These are phyloP conservation scores for Lithophane socia DNA, from an alignment of 2,888 invertebrate species.

Conservation along the genomic window DNA sequence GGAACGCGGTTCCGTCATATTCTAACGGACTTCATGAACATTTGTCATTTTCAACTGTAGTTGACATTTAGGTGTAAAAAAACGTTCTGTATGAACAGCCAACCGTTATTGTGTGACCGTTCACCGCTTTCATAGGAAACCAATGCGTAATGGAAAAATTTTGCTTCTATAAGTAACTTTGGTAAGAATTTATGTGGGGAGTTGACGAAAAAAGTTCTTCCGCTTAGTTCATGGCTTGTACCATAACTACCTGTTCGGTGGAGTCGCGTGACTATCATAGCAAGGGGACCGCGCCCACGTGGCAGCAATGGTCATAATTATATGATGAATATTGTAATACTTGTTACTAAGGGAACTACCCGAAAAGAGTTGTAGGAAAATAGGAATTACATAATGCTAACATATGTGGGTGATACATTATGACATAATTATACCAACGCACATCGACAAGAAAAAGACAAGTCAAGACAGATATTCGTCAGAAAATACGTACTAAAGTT, in stretches of 20 bases:
- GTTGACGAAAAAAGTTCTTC: background rate
- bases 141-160: no score
- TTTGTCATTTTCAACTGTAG: background rate
- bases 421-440: no score
- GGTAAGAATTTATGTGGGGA: background rate
- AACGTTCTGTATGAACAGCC: background rate
- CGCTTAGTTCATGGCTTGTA: constrained; percentile 36
- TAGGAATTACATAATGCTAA: background rate
- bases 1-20: background rate
- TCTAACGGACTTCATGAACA: background rate
- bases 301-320: constrained; percentile 18
- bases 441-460: background rate
- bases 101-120: background rate
- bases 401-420: no score
- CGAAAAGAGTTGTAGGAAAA: constrained; percentile 2
- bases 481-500: background rate
- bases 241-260: constrained; percentile 35
- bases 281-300: constrained; percentile 51
- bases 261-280: constrained; percentile 59
- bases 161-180: background rate
- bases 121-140: background rate
- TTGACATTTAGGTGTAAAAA: background rate
- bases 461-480: background rate
- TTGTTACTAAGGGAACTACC: constrained; percentile 21
- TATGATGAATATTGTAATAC: constrained; percentile 52